Evolutionary conservation across 2,797 vertebrate genomes (phyloP).

Genomic region (Mormyrops boulengeri): DNA sequence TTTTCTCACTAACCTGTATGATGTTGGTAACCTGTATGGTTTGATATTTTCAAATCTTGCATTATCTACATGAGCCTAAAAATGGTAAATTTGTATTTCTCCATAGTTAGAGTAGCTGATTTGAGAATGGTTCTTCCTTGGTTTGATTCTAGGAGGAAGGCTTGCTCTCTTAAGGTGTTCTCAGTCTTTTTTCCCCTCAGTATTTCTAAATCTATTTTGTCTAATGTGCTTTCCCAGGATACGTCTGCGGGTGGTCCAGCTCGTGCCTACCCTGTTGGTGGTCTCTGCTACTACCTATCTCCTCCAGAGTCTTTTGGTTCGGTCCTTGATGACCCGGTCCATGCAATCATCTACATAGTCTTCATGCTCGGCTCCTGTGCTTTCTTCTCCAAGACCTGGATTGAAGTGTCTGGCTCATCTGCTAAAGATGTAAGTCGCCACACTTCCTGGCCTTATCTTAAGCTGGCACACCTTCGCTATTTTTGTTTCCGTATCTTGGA

Average conservation of each 20-base stretch:
- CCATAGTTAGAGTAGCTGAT: background rate
- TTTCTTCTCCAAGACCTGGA: constrained; percentile 99
- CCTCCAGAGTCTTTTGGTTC: constrained; percentile 93
- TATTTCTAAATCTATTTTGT: background rate
- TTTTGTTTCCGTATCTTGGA: background rate
- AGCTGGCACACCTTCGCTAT: background rate
- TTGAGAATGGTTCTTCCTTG: background rate
- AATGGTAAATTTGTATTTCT: background rate
- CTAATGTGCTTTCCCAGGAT: constrained; percentile 60
- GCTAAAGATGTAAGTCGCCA: constrained; percentile 87
- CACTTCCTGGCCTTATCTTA: background rate
- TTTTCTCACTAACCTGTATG: background rate
- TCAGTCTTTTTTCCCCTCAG: background rate
- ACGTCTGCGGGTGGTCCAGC: constrained; percentile 82
- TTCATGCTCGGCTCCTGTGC: constrained; percentile 98
- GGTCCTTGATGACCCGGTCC: constrained; percentile 89
- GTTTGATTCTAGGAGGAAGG: background rate
- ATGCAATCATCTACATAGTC: constrained; percentile 87
- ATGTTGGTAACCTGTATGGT: background rate
- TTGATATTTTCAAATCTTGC: background rate
- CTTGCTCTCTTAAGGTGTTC: background rate
- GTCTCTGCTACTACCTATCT: constrained; percentile 93
- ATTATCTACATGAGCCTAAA: background rate
- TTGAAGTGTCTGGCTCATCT: constrained; percentile 96
- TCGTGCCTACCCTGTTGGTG: constrained; percentile 92